Evolutionary conservation across 2,113 vertebrate genomes (phyloP).

Genomic region (Centrocercus urophasianus): DNA sequence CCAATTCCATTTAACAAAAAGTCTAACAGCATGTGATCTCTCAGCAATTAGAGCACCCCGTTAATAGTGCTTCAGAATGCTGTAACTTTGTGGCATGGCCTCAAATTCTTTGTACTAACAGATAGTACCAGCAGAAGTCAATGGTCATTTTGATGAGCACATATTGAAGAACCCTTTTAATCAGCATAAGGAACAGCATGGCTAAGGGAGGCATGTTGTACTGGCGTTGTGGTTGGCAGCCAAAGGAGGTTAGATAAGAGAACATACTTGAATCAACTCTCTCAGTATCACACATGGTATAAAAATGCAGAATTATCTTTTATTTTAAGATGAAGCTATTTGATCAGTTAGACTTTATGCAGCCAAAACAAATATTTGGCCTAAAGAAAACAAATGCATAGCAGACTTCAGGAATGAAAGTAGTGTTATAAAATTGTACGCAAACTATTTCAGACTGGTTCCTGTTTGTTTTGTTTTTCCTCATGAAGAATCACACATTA

Average conservation of each 20-base stretch:
- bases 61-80: neutral
- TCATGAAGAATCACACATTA: neutral
- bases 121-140: neutral
- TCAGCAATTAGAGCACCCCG: neutral
- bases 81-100: neutral
- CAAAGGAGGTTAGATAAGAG: neutral
- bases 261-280: neutral
- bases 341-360: neutral
- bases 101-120: neutral
- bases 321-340: neutral
- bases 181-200: neutral
- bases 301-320: neutral
- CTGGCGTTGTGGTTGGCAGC: neutral
- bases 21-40: neutral
- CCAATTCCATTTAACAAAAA: neutral
- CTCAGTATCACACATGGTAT: neutral
- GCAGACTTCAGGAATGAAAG: slow-evolving; percentile 6
- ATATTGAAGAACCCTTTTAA: neutral
- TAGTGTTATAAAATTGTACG: neutral
- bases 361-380: slow-evolving; percentile 16
- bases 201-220: neutral
- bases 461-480: neutral
- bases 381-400: slow-evolving; percentile 32
- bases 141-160: neutral
- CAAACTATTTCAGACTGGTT: neutral